A percentile compares a stretch with the other conserved stretches of the same genome.
Evolutionary conservation across 2,113 vertebrate genomes (phyloP).

Genomic region (Thomomys bottae): DNA sequence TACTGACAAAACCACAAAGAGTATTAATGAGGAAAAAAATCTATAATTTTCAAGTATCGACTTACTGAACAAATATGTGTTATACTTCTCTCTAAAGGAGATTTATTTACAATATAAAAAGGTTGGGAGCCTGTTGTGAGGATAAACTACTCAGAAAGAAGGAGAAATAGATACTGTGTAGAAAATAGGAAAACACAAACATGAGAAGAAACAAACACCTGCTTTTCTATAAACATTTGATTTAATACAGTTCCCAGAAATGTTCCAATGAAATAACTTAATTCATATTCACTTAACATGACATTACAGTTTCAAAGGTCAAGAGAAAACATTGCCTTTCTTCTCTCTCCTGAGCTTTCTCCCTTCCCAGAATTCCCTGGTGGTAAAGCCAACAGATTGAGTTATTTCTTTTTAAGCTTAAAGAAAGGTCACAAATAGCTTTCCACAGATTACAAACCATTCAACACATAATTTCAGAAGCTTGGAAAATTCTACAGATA

Average conservation of each 20-base stretch:
- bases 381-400: constrained; percentile 62
- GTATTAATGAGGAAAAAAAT: not conserved
- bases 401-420: constrained; percentile 73
- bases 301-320: constrained; percentile 72
- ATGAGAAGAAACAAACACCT: constrained; percentile 75
- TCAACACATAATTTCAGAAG: constrained; percentile 70
- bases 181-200: constrained; percentile 53
- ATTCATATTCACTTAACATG: constrained; percentile 65
- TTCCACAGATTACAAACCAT: constrained; percentile 66
- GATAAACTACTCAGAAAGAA: constrained; percentile 34
- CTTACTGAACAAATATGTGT: constrained; percentile 52
- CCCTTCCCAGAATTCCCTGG: constrained; percentile 37
- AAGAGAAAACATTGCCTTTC: constrained; percentile 59
- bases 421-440: constrained; percentile 72
- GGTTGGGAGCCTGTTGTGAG: not conserved
- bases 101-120: constrained; percentile 31
- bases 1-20: constrained; percentile 32
- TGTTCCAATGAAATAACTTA: constrained; percentile 66
- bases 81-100: constrained; percentile 27
- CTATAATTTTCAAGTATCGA: constrained; percentile 37
- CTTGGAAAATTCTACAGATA: constrained; percentile 60
- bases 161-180: constrained; percentile 31
- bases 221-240: constrained; percentile 71
- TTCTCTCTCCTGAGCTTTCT: constrained; percentile 51
- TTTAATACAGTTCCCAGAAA: constrained; percentile 73